Evolutionary conservation across 1,140 invertebrate genomes (phyloP), one percentile per base, ranked within the genome.

Genomic region (Rhizoglyphus robini): DNA sequence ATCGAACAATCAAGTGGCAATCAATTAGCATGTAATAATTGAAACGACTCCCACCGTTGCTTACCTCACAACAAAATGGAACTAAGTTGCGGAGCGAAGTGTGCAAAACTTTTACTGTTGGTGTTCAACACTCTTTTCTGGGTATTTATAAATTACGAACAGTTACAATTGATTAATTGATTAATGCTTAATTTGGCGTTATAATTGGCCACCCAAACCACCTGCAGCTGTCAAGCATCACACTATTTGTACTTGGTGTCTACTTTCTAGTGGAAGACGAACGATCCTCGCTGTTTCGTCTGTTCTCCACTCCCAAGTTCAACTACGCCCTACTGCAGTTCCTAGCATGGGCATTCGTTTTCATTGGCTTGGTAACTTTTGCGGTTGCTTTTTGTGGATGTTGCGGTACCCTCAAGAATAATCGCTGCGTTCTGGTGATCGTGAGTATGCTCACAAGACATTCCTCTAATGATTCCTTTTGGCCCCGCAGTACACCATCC

Each of bases 401-500:
- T 67, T 79, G 78, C 25, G 79, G 77, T 4, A 75, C 79, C 18
- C 65, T 80, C 3, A 75, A 75, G 60, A 78, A 77, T 47, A 79
- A 71, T 67, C 78, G 78, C 70, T 80, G 78, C 61, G 74, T 80
- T 69, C 70, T 81, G 4, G 73, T 74, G 11, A 74, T 74, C 48
- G 80, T 81, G 73, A 79, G 78, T 29, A 51, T 54, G 15, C 31
- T 66, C 38, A 47, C 51, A 47, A 63, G 46, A 67, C 54, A 31
- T 47, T 15, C 31, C 18, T 46, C 29, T 60, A 62, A 27, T 15
- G 58, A 61, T 47, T 11, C 23, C 11, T 57, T 57, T 13, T 57
- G 13, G n/a, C 8, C 8, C 25, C 15, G 15, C 75, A 88, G 82
- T 90, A 89, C 72, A 83, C 89, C 61, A 72, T 86, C 36, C 75